Evolutionary conservation across 2,888 invertebrate species (phyloP).

Genomic region (Lepidochitona cinerea): DNA sequence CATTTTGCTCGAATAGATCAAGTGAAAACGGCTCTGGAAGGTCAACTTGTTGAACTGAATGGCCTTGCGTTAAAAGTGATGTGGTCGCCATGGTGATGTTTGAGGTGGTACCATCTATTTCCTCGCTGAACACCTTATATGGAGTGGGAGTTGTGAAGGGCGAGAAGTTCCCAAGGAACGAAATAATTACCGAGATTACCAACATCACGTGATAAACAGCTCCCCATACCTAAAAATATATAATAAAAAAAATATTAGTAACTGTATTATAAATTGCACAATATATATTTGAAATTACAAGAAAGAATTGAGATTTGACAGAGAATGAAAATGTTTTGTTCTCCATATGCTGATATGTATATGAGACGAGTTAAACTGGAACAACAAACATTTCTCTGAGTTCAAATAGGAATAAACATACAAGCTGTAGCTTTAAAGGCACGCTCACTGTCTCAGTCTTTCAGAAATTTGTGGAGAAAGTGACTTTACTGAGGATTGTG

Average conservation of each 20-base stretch:
- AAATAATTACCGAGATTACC: neutral
- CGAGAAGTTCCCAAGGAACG: neutral
- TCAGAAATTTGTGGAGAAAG: too few species aligned
- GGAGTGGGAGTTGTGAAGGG: neutral
- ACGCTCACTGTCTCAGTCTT: too few species aligned
- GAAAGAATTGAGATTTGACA: neutral
- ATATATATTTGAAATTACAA: neutral
- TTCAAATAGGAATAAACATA: too few species aligned
- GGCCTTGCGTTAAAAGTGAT: neutral
- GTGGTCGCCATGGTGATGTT: neutral
- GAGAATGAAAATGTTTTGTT: neutral
- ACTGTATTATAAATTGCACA: too few species aligned
- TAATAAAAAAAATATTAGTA: neutral
- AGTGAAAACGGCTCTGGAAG: too few species aligned
- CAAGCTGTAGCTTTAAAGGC: too few species aligned
- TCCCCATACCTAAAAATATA: neutral
- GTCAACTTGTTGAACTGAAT: neutral
- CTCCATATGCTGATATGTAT: too few species aligned
- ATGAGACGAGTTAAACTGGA: too few species aligned
- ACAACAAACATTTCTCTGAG: too few species aligned
- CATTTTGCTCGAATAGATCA: too few species aligned
- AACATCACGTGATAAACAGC: neutral
- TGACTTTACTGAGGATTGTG: too few species aligned
- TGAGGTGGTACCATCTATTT: neutral
- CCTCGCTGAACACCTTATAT: neutral